These are phyloP conservation scores for Platerodrilus igneus DNA, from an alignment of 2,888 invertebrate species.

Conservation along the genomic window DNA sequence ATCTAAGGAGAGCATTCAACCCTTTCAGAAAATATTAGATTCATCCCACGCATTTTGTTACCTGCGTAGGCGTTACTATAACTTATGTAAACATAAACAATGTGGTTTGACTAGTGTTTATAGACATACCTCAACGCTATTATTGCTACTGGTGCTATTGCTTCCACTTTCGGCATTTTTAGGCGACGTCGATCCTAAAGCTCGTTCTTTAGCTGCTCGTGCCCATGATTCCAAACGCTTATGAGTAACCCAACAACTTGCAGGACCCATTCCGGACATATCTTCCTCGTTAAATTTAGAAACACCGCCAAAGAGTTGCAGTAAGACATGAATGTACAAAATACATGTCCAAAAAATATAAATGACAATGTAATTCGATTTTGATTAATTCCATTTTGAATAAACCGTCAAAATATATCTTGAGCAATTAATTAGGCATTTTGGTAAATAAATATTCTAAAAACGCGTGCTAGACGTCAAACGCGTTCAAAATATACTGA, in stretches of 20 bases:
- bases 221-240: constrained; percentile 75
- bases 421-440: constrained; percentile 10
- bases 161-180: constrained; percentile 50
- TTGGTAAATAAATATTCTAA: constrained; percentile 11
- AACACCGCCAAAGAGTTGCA: neutral
- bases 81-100: constrained; percentile 21
- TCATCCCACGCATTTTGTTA: too few species aligned
- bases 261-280: constrained; percentile 61
- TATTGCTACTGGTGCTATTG: constrained; percentile 50
- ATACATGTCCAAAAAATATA: neutral
- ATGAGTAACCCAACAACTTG: constrained; percentile 73
- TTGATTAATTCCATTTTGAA: constrained; percentile 2
- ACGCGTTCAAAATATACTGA: constrained; percentile 33
- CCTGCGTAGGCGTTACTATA: constrained; percentile 14
- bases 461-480: constrained; percentile 25
- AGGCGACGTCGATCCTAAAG: constrained; percentile 44
- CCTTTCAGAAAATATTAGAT: too few species aligned
- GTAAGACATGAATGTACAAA: neutral
- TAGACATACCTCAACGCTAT: constrained; percentile 40
- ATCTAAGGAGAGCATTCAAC: too few species aligned
- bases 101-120: constrained; percentile 11
- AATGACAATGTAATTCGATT: neutral
- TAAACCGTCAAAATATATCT: neutral
- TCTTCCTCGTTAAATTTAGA: constrained; percentile 8
- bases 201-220: constrained; percentile 65